These are phyloP conservation scores for Ochotona princeps DNA, from an alignment of 2,113 vertebrate genomes.

Conservation along the genomic window DNA sequence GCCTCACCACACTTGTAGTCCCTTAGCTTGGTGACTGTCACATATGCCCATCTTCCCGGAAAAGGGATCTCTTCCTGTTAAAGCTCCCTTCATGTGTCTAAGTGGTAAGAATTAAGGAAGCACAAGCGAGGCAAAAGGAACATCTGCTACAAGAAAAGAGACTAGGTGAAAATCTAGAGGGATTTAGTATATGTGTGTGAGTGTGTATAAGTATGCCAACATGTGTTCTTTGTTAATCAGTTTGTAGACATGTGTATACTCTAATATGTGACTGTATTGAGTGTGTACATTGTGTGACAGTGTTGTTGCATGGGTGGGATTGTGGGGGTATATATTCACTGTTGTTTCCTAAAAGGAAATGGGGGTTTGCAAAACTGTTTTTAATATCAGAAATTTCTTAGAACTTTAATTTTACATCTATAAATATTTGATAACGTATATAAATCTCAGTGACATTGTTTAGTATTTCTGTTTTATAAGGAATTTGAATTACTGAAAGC, in stretches of 20 bases:
- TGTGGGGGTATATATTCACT: not conserved
- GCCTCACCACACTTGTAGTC: not conserved
- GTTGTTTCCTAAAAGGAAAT: slow-evolving; percentile 25
- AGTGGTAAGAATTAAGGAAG: not conserved
- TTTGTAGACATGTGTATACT: too few relatives aligned
- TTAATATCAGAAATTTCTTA: not conserved
- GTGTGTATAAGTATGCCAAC: not conserved
- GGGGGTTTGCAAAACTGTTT: slow-evolving; percentile 22
- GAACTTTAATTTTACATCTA: slow-evolving; percentile 22
- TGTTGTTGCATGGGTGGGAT: not conserved
- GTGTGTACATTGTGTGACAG: too few relatives aligned
- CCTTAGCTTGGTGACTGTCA: not conserved
- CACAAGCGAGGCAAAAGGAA: not conserved
- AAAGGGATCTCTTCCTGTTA: not conserved
- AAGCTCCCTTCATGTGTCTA: not conserved
- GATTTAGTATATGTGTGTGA: not conserved
- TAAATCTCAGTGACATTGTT: not conserved
- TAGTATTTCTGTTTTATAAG: not conserved
- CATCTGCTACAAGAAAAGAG: too few relatives aligned
- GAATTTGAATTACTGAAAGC: not conserved
- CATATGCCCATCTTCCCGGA: not conserved
- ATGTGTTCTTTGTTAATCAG: too few relatives aligned
- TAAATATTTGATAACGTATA: not conserved
- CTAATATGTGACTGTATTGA: too few relatives aligned
- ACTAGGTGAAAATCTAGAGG: too few relatives aligned